A percentile compares a stretch with the other conserved stretches of the same genome.
Conservation (phyloP, 2,888 invertebrate species). For the Ceramica pisi region DNA sequence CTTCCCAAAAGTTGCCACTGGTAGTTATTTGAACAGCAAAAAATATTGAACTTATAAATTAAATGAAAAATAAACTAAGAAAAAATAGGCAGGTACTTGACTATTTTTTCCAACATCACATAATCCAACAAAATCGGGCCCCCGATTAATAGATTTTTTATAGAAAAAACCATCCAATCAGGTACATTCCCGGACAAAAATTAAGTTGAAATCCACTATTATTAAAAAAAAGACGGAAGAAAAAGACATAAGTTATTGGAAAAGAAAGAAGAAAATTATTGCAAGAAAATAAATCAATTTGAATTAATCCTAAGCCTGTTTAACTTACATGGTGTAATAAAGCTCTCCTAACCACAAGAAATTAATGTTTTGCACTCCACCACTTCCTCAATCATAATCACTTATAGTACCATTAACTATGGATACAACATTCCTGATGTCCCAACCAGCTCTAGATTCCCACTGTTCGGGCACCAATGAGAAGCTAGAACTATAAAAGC, state of each 20-base stretch:
- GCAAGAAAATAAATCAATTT: constrained; percentile 15
- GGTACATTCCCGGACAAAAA: constrained; percentile 74
- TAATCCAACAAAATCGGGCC: constrained; percentile 52
- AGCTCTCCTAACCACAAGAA: constrained; percentile 37
- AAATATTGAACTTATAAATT: background rate
- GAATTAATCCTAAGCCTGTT: constrained; percentile 12
- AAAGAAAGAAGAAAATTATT: constrained; percentile 4
- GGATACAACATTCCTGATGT: constrained; percentile 54
- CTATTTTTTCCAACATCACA: constrained; percentile 48
- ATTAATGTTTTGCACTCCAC: constrained; percentile 47
- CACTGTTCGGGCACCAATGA: constrained; percentile 83
- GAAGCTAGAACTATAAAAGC: constrained; percentile 60
- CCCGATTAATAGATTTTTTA: constrained; percentile 87
- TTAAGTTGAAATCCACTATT: constrained; percentile 71
- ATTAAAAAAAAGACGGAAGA: constrained; percentile 27
- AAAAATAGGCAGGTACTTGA: background rate
- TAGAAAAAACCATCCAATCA: constrained; percentile 84
- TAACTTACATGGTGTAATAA: constrained; percentile 33
- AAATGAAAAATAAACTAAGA: background rate
- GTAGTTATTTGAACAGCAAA: background rate
- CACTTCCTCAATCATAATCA: constrained; percentile 55
- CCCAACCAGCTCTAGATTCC: constrained; percentile 61
- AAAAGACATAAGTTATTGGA: constrained; percentile 32
- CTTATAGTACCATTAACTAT: constrained; percentile 47
- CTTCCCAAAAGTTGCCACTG: constrained; percentile 27